phyloP scores from a whole-genome alignment of 2,888 invertebrate genomes.

The Drosophila falleni region DNA sequence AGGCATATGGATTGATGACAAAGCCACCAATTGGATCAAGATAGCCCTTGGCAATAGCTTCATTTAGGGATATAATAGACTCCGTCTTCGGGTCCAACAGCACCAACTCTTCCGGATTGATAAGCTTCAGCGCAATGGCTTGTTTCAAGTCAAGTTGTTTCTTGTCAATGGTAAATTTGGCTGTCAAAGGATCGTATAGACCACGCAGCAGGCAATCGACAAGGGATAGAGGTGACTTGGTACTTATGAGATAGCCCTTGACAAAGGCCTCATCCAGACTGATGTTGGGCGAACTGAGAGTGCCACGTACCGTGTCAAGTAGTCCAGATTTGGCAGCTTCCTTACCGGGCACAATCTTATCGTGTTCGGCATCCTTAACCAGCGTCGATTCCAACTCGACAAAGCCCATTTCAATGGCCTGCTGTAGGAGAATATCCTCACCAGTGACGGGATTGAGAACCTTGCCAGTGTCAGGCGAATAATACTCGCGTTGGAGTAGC shows the following conservation, averaged over 20 bases:
- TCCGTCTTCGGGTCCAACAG: conserved; percentile 92
- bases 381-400: conserved; percentile 90
- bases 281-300: conserved; percentile 89
- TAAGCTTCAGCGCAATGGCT: conserved; percentile 90
- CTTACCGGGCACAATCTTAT: conserved; percentile 88
- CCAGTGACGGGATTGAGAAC: conserved; percentile 92
- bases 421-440: conserved; percentile 89
- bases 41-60: conserved; percentile 91
- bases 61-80: conserved; percentile 92
- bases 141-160: conserved; percentile 90
- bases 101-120: conserved; percentile 91
- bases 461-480: conserved; percentile 90
- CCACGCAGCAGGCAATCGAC: conserved; percentile 94
- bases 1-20: conserved; percentile 91
- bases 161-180: conserved; percentile 90
- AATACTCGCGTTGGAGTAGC: conserved; percentile 91
- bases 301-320: conserved; percentile 90
- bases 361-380: conserved; percentile 90
- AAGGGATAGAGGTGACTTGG: conserved; percentile 92
- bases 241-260: conserved; percentile 92
- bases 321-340: conserved; percentile 90
- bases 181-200: conserved; percentile 91
- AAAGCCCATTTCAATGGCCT: conserved; percentile 90
- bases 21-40: conserved; percentile 93
- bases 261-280: conserved; percentile 92